Evolutionary conservation across 2,113 vertebrate species (phyloP).

Genomic region (Hiodon alosoides): DNA sequence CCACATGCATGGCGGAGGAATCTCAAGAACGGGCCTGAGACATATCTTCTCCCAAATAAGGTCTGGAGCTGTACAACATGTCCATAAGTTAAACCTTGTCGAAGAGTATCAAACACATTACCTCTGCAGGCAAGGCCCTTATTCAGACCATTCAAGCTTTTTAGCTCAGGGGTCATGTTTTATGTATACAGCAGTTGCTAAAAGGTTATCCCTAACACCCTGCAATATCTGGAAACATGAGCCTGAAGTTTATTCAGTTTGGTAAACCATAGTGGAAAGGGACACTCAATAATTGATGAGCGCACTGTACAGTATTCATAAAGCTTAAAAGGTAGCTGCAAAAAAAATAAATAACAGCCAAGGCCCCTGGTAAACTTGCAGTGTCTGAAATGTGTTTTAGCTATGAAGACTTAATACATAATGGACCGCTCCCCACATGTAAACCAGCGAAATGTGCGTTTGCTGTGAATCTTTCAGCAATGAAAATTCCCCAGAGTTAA

Average conservation of each 20-base stretch:
- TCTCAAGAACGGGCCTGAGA: neutral
- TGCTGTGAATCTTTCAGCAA: slow-evolving; percentile 13
- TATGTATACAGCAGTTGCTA: slow-evolving; percentile 21
- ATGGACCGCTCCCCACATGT: slow-evolving; percentile 1
- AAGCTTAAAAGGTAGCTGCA: slow-evolving; percentile 34
- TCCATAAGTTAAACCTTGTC: neutral
- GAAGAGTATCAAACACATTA: slow-evolving; percentile 22
- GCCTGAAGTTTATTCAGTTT: slow-evolving; percentile 25
- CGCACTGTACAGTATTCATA: slow-evolving; percentile 40
- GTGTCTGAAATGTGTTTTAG: slow-evolving; percentile 14
- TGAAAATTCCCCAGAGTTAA: slow-evolving; percentile 37
- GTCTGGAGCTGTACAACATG: neutral
- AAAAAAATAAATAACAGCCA: slow-evolving; percentile 33
- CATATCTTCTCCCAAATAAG: neutral
- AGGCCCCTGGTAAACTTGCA: slow-evolving; percentile 31
- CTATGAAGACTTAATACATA: slow-evolving; percentile 13
- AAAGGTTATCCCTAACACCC: slow-evolving; percentile 29
- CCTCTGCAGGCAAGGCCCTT: neutral
- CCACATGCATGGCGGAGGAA: neutral
- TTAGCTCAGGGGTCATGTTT: slow-evolving; percentile 21
- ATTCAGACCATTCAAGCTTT: slow-evolving; percentile 21
- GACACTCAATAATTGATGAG: slow-evolving; percentile 36
- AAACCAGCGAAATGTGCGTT: slow-evolving; percentile 24
- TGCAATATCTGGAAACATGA: slow-evolving; percentile 8
- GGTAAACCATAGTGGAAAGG: slow-evolving; percentile 19